These are phyloP conservation scores for Psilopsiagon aymara DNA, from an alignment of 2,113 vertebrate species.

Conservation along the genomic window DNA sequence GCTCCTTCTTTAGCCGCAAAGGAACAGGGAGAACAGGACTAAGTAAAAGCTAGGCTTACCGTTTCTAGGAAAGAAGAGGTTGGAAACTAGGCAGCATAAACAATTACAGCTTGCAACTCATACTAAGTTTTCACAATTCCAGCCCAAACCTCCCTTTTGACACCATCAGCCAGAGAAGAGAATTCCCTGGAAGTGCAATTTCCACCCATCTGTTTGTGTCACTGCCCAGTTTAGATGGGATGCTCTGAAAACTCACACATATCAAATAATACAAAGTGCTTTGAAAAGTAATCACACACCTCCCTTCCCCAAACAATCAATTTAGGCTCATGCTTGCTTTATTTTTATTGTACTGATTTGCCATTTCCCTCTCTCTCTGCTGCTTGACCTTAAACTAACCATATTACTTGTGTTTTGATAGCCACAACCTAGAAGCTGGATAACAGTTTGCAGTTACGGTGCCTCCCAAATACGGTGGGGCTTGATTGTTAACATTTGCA, in stretches of 20 bases:
- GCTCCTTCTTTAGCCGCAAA: background rate
- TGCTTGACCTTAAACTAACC: background rate
- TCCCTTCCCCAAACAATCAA: background rate
- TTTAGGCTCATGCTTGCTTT: background rate
- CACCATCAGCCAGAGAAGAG: background rate
- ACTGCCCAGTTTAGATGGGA: background rate
- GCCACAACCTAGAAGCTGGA: background rate
- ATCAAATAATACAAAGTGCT: background rate
- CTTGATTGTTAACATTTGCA: conserved; percentile 12
- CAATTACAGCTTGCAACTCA: background rate
- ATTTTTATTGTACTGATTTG: background rate
- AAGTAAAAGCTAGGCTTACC: background rate
- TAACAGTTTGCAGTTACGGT: background rate
- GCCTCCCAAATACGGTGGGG: background rate
- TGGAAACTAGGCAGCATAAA: background rate
- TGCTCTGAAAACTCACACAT: background rate
- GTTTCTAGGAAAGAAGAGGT: background rate
- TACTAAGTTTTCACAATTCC: background rate
- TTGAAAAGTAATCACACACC: background rate
- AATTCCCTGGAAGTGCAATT: background rate
- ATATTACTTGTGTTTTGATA: background rate
- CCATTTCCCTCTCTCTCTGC: background rate
- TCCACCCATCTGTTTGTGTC: background rate
- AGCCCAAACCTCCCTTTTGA: background rate
- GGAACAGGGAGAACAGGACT: background rate